Evolutionary conservation across 2,888 invertebrate species (phyloP).

Genomic region (Lycophotia porphyrea): DNA sequence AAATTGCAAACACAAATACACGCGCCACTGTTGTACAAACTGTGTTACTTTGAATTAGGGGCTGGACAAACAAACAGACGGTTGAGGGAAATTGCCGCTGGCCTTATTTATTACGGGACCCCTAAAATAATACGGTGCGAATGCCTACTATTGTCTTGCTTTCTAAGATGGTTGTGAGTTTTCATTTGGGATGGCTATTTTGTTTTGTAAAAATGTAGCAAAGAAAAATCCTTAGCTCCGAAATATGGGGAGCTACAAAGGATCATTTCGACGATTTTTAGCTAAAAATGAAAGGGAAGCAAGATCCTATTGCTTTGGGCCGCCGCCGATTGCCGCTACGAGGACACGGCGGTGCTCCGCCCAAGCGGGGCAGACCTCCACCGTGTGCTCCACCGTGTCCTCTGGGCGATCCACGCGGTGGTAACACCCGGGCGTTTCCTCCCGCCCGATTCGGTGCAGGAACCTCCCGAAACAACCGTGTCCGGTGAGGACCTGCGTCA

Average conservation of each 20-base stretch:
- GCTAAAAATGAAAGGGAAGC: no score
- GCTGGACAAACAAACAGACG: conserved; percentile 78
- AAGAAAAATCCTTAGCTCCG: not conserved
- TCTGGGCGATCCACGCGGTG: no score
- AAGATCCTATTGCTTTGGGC: no score
- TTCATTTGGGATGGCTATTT: conserved; percentile 33
- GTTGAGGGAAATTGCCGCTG: conserved; percentile 74
- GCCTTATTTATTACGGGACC: conserved; percentile 80
- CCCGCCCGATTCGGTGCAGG: no score
- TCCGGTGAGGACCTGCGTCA: no score
- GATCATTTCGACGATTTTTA: not conserved
- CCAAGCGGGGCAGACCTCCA: no score
- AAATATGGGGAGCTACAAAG: not conserved
- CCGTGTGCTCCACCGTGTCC: no score
- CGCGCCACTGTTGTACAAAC: conserved; percentile 79
- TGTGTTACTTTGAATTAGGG: conserved; percentile 85
- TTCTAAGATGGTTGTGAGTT: conserved; percentile 60
- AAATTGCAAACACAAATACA: conserved; percentile 83
- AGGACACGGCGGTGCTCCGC: no score
- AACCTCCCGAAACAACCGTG: no score
- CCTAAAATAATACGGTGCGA: conserved; percentile 72
- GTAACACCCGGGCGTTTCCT: no score
- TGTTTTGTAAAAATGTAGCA: not conserved
- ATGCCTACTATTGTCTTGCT: conserved; percentile 65
- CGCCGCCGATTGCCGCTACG: no score